Evolutionary conservation across 2,113 vertebrate genomes (phyloP).

Genomic region (Nyctibius bracteatus): DNA sequence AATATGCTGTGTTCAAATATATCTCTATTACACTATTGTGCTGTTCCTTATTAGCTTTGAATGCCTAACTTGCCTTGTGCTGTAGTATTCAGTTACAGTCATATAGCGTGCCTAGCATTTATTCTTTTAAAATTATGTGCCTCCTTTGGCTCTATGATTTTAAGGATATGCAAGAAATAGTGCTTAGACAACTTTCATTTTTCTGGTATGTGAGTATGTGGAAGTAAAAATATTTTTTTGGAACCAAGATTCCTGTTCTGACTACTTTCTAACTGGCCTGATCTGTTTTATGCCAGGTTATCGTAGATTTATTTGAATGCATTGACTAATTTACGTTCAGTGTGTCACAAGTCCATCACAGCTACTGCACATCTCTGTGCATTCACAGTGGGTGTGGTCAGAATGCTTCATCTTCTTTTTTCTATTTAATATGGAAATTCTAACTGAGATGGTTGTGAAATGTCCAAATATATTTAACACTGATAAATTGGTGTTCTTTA

Average conservation of each 20-base stretch:
- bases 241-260: not conserved
- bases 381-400: not conserved
- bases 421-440: not conserved
- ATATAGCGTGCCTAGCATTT: not conserved
- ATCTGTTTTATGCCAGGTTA: not conserved
- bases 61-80: not conserved
- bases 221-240: not conserved
- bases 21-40: not conserved
- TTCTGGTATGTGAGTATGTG: not conserved
- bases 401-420: not conserved
- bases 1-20: not conserved
- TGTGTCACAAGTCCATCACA: not conserved
- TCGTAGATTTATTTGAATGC: not conserved
- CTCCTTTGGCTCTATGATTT: not conserved
- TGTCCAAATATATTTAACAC: not conserved
- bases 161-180: not conserved
- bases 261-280: not conserved
- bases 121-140: not conserved
- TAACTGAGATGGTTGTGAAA: not conserved
- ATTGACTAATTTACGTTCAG: not conserved
- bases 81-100: not conserved
- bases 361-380: not conserved
- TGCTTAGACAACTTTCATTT: not conserved
- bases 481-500: not conserved
- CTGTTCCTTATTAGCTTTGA: not conserved